Evolutionary conservation across 2,888 invertebrate genomes (phyloP).

Genomic region (Athrips mouffetella): DNA sequence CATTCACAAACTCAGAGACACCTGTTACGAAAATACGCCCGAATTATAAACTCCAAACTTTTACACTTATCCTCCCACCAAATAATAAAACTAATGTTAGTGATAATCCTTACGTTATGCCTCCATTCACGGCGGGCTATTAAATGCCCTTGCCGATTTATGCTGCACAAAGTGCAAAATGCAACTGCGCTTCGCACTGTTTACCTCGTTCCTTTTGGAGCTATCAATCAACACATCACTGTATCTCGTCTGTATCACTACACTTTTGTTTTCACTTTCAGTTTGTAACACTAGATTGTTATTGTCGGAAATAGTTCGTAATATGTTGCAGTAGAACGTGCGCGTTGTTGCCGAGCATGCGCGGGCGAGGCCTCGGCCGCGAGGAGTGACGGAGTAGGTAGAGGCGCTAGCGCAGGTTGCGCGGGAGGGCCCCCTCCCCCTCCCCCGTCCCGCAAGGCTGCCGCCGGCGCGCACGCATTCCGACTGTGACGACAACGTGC

Average conservation of each 20-base stretch:
- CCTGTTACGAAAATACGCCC: constrained; percentile 40
- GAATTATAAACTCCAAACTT: constrained; percentile 20
- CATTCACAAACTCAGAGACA: constrained; percentile 56
- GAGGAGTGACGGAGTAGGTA: constrained; percentile 53
- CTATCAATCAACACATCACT: constrained; percentile 49
- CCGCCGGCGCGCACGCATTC: constrained; percentile 58
- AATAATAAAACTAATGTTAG: constrained; percentile 30
- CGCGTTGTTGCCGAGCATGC: constrained; percentile 37
- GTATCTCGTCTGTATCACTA: constrained; percentile 46
- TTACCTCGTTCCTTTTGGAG: constrained; percentile 49
- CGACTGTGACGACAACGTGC: constrained; percentile 73
- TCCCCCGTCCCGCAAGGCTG: constrained; percentile 44
- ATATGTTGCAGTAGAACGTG: constrained; percentile 32
- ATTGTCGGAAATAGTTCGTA: constrained; percentile 32
- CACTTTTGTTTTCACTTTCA: constrained; percentile 38
- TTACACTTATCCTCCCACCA: constrained; percentile 14
- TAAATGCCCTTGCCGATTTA: constrained; percentile 52
- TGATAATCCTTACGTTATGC: constrained; percentile 36
- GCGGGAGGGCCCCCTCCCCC: constrained; percentile 34
- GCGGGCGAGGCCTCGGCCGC: constrained; percentile 53
- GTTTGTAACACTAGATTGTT: constrained; percentile 33
- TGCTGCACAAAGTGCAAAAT: constrained; percentile 31
- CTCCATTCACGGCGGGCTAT: constrained; percentile 35
- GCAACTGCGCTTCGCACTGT: constrained; percentile 31
- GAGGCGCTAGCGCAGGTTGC: constrained; percentile 45